phyloP scores from a whole-genome alignment of 2,113 vertebrate species.

The Salvator merianae region DNA sequence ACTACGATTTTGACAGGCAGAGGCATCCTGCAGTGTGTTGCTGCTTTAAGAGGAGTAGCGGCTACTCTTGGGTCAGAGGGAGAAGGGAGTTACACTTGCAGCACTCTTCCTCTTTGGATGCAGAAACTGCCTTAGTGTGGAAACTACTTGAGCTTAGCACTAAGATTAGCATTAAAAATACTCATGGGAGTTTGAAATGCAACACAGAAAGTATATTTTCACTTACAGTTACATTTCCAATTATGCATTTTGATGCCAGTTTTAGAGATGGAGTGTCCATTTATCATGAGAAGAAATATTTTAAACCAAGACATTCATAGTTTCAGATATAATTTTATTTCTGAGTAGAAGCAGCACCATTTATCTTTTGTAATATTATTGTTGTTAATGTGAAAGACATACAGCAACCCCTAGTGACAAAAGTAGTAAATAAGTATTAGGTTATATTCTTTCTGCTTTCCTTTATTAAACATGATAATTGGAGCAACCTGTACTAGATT shows the following conservation, averaged over 20 bases:
- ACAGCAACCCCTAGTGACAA: conserved; percentile 67
- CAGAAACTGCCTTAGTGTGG: neutral
- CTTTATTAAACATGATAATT: neutral
- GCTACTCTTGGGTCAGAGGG: no score
- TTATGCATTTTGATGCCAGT: neutral
- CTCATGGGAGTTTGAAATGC: neutral
- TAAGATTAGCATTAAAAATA: neutral
- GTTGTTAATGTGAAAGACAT: conserved; percentile 42
- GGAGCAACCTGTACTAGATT: neutral
- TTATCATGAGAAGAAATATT: neutral
- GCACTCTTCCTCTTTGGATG: no score
- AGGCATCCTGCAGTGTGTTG: no score
- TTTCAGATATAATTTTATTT: neutral
- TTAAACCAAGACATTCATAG: neutral
- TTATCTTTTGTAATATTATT: neutral
- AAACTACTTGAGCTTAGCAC: neutral
- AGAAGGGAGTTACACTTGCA: no score
- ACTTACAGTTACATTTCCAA: neutral
- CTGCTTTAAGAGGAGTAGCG: no score
- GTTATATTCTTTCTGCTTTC: neutral
- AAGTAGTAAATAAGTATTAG: conserved; percentile 30
- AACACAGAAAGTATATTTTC: neutral
- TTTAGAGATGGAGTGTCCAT: neutral
- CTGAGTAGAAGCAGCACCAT: neutral
- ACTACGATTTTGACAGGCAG: no score